Percentiles rank a stretch among this genome's conserved stretches.
Evolutionary conservation across 2,888 invertebrate species (phyloP).

Genomic region (Tipula confusa): DNA sequence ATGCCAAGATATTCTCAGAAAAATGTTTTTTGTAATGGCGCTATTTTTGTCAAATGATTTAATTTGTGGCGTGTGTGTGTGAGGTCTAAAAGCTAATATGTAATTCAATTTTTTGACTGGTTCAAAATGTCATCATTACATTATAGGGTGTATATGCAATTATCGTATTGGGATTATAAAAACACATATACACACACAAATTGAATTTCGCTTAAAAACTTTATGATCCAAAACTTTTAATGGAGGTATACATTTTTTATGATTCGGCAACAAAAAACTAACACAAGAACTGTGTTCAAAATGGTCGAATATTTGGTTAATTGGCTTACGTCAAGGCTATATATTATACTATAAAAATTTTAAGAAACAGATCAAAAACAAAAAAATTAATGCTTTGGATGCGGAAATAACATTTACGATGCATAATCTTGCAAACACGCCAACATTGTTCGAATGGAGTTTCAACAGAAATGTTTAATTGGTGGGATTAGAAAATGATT

Average conservation of each 20-base stretch:
- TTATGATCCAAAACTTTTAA: not conserved
- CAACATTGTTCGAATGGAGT: too few species aligned
- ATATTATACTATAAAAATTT: not conserved
- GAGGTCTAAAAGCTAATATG: too few species aligned
- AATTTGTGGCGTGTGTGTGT: too few species aligned
- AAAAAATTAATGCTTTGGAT: not conserved
- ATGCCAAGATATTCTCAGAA: not conserved
- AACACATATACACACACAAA: not conserved
- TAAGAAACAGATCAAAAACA: not conserved
- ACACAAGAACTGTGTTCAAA: not conserved
- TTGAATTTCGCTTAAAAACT: not conserved
- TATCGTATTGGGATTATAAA: not conserved
- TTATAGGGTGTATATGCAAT: not conserved
- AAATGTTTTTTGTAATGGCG: not conserved
- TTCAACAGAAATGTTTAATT: too few species aligned
- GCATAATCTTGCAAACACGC: not conserved
- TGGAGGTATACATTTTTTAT: not conserved
- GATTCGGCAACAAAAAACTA: not conserved
- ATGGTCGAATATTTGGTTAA: not conserved
- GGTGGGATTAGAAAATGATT: too few species aligned
- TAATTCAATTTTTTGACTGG: not conserved
- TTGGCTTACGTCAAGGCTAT: not conserved
- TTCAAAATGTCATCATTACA: not conserved
- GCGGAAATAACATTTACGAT: not conserved
- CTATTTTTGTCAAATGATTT: not conserved